Evolutionary conservation across 1,140 invertebrate genomes (phyloP).

Genomic region (Hylyphantes graminicola): DNA sequence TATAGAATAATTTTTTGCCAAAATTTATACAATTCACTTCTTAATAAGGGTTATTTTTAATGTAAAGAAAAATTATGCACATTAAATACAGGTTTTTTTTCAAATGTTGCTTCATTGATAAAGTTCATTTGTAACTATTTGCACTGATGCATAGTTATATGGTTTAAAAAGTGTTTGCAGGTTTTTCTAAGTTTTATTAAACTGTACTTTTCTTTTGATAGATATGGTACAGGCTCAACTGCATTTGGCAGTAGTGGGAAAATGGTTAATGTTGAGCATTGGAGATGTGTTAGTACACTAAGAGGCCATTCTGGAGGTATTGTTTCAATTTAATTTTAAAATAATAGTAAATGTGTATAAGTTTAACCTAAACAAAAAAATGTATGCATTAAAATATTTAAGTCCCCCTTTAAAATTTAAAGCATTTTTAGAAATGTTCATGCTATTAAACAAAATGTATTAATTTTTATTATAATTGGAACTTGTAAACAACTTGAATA

Average conservation of each 20-base stretch:
- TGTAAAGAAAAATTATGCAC: too few species aligned
- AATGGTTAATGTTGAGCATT: slow-evolving; percentile 84
- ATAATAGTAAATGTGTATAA: neutral
- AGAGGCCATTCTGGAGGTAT: slow-evolving; percentile 83
- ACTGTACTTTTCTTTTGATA: slow-evolving; percentile 9
- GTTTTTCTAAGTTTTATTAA: slow-evolving; percentile 5
- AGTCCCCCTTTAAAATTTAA: neutral
- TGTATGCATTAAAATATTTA: neutral
- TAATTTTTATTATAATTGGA: too few species aligned
- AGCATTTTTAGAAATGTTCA: neutral
- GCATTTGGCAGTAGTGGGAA: slow-evolving; percentile 61
- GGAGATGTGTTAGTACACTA: slow-evolving; percentile 88
- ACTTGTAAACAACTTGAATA: too few species aligned
- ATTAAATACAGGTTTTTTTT: too few species aligned
- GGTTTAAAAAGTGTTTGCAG: neutral
- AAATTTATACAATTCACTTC: too few species aligned
- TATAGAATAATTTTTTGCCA: too few species aligned
- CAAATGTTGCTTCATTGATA: neutral
- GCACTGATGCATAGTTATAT: too few species aligned
- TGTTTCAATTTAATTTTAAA: neutral
- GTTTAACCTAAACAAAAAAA: neutral
- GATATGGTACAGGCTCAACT: slow-evolving; percentile 60
- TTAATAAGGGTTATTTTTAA: too few species aligned
- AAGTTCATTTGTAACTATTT: too few species aligned
- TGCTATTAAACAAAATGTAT: neutral